Conservation (phyloP, 2,113 vertebrate genomes). For the Xenopus tropicalis region DNA sequence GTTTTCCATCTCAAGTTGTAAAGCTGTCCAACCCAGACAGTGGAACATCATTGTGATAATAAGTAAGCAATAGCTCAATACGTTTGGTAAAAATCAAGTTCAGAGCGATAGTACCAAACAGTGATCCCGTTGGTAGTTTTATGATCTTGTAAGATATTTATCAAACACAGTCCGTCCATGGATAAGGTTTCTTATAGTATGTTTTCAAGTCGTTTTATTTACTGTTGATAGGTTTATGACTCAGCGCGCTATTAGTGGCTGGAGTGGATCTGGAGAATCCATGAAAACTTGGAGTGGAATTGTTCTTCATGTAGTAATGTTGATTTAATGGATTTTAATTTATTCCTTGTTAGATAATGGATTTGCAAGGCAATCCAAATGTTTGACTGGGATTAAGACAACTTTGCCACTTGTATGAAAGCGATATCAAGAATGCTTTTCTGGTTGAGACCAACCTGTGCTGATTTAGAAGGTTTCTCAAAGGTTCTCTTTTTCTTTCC, state of each 20-base stretch:
- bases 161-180: conserved; percentile 30
- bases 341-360: no score
- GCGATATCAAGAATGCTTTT: no score
- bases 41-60: not conserved
- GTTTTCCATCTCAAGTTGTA: conserved; percentile 34
- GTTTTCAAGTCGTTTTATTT: conserved; percentile 39
- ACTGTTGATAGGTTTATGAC: conserved; percentile 43
- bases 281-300: conserved; percentile 2
- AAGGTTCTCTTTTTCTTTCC: no score
- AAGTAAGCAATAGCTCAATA: conserved; percentile 30
- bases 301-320: no score
- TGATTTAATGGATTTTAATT: no score
- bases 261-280: conserved; percentile 10
- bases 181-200: conserved; percentile 31
- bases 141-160: conserved; percentile 41
- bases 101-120: conserved; percentile 7
- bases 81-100: conserved; percentile 17
- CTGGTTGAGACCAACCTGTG: no score
- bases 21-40: conserved; percentile 28
- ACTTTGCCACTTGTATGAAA: no score
- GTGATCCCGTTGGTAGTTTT: conserved; percentile 32
- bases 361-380: no score
- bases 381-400: no score
- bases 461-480: no score
- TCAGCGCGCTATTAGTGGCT: conserved; percentile 32